phyloP scores from a whole-genome alignment of 2,888 invertebrate genomes.

The Netelia inedita region DNA sequence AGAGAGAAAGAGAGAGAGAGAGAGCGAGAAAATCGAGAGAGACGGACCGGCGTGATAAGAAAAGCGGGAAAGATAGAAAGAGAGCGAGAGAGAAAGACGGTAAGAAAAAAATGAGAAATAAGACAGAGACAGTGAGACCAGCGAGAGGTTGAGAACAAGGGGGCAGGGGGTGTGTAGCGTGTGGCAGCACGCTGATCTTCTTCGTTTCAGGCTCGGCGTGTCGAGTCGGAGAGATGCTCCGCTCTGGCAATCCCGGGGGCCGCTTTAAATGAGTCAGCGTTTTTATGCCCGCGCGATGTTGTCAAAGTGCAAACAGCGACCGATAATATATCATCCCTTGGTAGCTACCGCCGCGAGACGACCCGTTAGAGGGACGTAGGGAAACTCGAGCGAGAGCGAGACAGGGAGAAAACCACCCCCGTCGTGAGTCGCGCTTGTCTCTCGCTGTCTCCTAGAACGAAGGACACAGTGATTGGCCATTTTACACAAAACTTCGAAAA shows the following conservation, averaged over 20 bases:
- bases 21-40: constrained; percentile 60
- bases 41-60: constrained; percentile 62
- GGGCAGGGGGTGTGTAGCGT: constrained; percentile 63
- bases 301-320: constrained; percentile 85
- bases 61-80: constrained; percentile 57
- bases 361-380: constrained; percentile 21
- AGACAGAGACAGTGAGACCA: constrained; percentile 33
- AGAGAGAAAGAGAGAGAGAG: constrained; percentile 45
- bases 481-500: not conserved
- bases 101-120: constrained; percentile 26
- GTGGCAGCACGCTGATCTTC: constrained; percentile 71
- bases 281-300: constrained; percentile 85
- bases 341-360: constrained; percentile 67
- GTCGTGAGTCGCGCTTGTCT: constrained; percentile 58
- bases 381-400: constrained; percentile 30
- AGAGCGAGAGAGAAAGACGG: constrained; percentile 44
- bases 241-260: constrained; percentile 83
- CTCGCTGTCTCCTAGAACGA: constrained; percentile 50
- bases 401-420: constrained; percentile 51
- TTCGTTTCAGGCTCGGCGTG: constrained; percentile 71
- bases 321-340: constrained; percentile 85
- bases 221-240: constrained; percentile 76
- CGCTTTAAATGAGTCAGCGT: constrained; percentile 85
- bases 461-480: constrained; percentile 21
- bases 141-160: constrained; percentile 51